A percentile compares a stretch with the other conserved stretches of the same genome.
These are phyloP conservation scores for Helleia helle DNA, from an alignment of 2,888 invertebrate species.

Conservation along the genomic window DNA sequence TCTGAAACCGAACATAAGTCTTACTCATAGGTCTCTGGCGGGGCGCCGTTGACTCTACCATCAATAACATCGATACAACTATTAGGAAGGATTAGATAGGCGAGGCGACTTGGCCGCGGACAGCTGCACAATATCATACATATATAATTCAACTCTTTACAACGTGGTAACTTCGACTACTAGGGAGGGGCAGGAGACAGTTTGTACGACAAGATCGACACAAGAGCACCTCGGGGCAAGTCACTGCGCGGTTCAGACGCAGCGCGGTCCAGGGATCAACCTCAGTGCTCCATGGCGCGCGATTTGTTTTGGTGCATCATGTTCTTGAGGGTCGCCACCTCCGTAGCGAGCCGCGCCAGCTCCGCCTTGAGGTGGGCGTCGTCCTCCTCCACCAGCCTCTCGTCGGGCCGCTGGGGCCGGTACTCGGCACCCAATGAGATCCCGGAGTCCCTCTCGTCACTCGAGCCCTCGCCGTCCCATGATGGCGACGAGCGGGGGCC, in stretches of 20 bases:
- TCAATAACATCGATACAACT: conserved; percentile 47
- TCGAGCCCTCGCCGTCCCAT: conserved; percentile 92
- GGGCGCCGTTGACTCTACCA: conserved; percentile 12
- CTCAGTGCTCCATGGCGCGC: conserved; percentile 65
- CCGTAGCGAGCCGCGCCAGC: conserved; percentile 89
- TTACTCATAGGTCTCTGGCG: conserved; percentile 31
- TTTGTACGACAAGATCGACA: conserved; percentile 50
- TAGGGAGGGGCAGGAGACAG: conserved; percentile 52
- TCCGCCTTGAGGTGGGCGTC: conserved; percentile 88
- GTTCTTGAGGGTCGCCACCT: conserved; percentile 91
- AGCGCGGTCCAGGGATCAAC: conserved; percentile 35
- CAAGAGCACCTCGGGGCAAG: conserved; percentile 20
- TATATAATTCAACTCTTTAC: conserved; percentile 61
- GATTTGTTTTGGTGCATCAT: conserved; percentile 80
- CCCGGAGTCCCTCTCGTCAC: conserved; percentile 92
- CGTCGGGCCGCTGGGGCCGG: conserved; percentile 55
- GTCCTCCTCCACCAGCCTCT: conserved; percentile 69
- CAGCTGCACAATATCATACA: conserved; percentile 66
- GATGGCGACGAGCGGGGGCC: conserved; percentile 85
- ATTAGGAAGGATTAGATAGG: conserved; percentile 67
- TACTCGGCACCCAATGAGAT: conserved; percentile 86
- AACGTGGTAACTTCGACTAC: conserved; percentile 65
- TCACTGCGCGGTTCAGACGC: conserved; percentile 21
- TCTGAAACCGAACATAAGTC: conserved; percentile 55
- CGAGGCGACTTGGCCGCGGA: conserved; percentile 58